Base-by-base conservation (phyloP, 2,113 vertebrate genomes). In the Oenanthe melanoleuca region DNA sequence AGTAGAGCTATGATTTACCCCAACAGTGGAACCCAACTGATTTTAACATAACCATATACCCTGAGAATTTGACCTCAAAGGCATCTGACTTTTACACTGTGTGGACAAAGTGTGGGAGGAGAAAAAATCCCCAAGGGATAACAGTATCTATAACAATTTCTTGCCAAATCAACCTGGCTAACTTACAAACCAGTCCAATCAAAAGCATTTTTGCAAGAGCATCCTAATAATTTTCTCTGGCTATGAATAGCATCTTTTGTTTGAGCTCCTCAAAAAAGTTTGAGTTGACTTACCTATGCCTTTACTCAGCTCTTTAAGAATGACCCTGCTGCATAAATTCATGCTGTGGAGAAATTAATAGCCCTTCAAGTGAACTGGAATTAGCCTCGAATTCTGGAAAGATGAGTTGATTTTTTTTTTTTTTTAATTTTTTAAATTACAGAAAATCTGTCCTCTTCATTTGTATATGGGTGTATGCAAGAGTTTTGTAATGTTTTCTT, bases 201-300 rank as follows among this genome's bases (percentile, higher is more conserved):
- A 2, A 73, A 92, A 86, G 23, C n/a, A 64, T 17, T 24, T 64
- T 52, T 16, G 6, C 37, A 38, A 26, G 3, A 24, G 23, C 9
- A 52, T 55, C 20, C 65, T 21, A 12, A 10, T 14, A 4, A n/a
- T 33, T 78, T 74, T 38, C 52, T 64, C 47, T 47, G 28, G 8
- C 37, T 67, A 26, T 0, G 0, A 86, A 67, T 12, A 73, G 7
- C 8, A 45, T 21, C 12, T 78, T 61, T 17, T 40, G 5, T 38
- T 67, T 92, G 33, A 86, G 11, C 28, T 78, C 25, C 28, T 73
- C 42, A 40, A 42, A 86, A 72, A 93, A 52, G 53, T 83, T 84
- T 69, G 64, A 82, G 80, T 38, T 82, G 28, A 87, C 77, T 37
- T 80, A 86, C 8, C 47, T 73, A 16, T 29, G 50, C 81, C 70